Evolutionary conservation across 1,140 invertebrate species (phyloP).

Genomic region (Anastatus disparis): DNA sequence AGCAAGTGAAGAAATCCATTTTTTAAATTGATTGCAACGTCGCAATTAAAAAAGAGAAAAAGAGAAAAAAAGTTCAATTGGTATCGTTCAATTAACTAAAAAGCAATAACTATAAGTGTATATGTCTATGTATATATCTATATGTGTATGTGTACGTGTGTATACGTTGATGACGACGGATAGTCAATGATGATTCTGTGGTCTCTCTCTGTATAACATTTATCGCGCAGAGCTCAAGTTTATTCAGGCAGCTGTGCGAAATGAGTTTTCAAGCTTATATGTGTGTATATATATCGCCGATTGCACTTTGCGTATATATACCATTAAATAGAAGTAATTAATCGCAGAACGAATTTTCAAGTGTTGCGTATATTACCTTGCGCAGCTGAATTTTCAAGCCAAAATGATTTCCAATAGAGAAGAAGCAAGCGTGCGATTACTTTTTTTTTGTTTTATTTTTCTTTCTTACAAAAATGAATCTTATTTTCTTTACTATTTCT

Average conservation of each 20-base stretch:
- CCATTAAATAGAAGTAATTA: constrained; percentile 17
- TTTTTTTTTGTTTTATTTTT: neutral
- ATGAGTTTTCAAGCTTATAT: neutral
- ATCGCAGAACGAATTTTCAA: neutral
- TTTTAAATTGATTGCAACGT: neutral
- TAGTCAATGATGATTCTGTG: neutral
- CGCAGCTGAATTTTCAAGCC: neutral
- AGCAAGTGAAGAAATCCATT: too few species aligned
- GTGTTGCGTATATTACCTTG: neutral
- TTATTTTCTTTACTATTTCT: neutral
- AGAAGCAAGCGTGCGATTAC: neutral
- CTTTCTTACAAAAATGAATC: neutral
- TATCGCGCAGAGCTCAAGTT: neutral
- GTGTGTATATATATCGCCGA: too few species aligned
- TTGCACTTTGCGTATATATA: too few species aligned
- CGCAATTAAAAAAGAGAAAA: neutral
- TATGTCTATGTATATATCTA: too few species aligned
- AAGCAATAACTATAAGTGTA: too few species aligned
- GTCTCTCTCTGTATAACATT: neutral
- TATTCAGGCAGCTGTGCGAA: neutral
- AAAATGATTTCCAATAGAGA: neutral
- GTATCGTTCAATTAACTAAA: too few species aligned
- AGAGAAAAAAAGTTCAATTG: neutral
- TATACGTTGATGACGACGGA: too few species aligned
- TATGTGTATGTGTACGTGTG: too few species aligned